phyloP scores from a whole-genome alignment of 2,888 invertebrate genomes.

The Hirtodrosophila alboralis region DNA sequence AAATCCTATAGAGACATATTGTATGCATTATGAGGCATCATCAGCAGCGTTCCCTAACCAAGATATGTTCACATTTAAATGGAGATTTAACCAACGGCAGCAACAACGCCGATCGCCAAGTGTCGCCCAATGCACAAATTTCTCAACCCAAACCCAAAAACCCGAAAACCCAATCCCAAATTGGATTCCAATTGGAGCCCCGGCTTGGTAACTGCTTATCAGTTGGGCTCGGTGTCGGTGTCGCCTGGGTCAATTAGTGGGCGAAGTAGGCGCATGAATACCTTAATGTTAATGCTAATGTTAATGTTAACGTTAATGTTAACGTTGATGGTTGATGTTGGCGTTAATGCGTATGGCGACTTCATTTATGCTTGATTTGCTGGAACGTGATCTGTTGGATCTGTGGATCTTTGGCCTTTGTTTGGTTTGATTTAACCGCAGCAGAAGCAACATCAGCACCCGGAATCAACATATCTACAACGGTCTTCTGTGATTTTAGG shows the following conservation, averaged over 20 bases:
- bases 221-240: slow-evolving; percentile 45
- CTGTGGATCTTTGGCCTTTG: slow-evolving; percentile 37
- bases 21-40: slow-evolving; percentile 80
- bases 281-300: slow-evolving; percentile 59
- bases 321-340: slow-evolving; percentile 31
- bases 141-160: no score
- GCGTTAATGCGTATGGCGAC: slow-evolving; percentile 35
- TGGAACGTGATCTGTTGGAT: slow-evolving; percentile 59
- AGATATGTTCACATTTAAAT: slow-evolving; percentile 70
- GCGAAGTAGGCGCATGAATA: slow-evolving; percentile 80
- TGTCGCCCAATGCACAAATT: slow-evolving; percentile 44
- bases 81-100: slow-evolving; percentile 66
- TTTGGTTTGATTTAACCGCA: slow-evolving; percentile 47
- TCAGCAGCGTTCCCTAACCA: slow-evolving; percentile 25
- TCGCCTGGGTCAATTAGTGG: slow-evolving; percentile 78
- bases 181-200: not conserved
- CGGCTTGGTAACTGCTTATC: slow-evolving; percentile 50
- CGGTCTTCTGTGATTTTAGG: slow-evolving; percentile 73
- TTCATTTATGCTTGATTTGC: slow-evolving; percentile 72
- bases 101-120: slow-evolving; percentile 36
- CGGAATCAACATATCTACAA: slow-evolving; percentile 36
- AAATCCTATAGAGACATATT: slow-evolving; percentile 84
- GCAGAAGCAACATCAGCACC: slow-evolving; percentile 37
- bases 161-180: slow-evolving; percentile 1
- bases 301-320: slow-evolving; percentile 37